Evolutionary conservation across 2,888 invertebrate genomes (phyloP).

Genomic region (Tachystola acroxantha): DNA sequence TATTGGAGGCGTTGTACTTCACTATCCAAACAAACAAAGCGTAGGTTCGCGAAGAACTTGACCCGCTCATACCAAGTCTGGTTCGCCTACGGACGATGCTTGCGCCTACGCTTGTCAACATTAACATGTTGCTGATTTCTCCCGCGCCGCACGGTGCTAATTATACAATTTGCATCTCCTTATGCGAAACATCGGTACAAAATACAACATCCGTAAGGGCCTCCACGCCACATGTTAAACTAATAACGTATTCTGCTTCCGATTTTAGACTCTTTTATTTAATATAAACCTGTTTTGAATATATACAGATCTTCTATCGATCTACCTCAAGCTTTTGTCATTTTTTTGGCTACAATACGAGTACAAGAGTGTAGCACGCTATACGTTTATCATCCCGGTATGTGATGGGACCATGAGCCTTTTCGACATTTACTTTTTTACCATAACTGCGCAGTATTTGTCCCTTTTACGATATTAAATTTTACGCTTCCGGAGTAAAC

Average conservation of each 20-base stretch:
- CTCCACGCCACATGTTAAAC: not conserved
- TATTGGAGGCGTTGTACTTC: not conserved
- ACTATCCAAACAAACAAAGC: slow-evolving; percentile 1
- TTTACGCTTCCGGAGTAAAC: too few relatives aligned
- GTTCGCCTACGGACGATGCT: slow-evolving; percentile 24
- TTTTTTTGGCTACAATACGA: too few relatives aligned
- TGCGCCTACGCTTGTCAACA: slow-evolving; percentile 29
- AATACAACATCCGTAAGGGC: not conserved
- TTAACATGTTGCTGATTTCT: slow-evolving; percentile 29
- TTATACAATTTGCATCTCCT: slow-evolving; percentile 28
- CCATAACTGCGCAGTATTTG: too few relatives aligned
- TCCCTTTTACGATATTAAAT: too few relatives aligned
- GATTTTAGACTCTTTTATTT: too few relatives aligned
- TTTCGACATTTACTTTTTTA: too few relatives aligned
- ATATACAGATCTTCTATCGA: too few relatives aligned
- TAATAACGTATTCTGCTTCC: not conserved
- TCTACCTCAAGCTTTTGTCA: too few relatives aligned
- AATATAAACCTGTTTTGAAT: too few relatives aligned
- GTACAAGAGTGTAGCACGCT: too few relatives aligned
- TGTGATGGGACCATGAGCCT: too few relatives aligned
- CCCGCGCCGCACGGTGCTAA: slow-evolving; percentile 21
- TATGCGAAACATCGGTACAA: slow-evolving; percentile 9
- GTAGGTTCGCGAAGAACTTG: slow-evolving; percentile 12
- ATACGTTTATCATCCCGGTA: too few relatives aligned
- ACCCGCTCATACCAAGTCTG: slow-evolving; percentile 15